Conservation (phyloP, 2,113 vertebrate genomes). For the Sorex araneus region DNA sequence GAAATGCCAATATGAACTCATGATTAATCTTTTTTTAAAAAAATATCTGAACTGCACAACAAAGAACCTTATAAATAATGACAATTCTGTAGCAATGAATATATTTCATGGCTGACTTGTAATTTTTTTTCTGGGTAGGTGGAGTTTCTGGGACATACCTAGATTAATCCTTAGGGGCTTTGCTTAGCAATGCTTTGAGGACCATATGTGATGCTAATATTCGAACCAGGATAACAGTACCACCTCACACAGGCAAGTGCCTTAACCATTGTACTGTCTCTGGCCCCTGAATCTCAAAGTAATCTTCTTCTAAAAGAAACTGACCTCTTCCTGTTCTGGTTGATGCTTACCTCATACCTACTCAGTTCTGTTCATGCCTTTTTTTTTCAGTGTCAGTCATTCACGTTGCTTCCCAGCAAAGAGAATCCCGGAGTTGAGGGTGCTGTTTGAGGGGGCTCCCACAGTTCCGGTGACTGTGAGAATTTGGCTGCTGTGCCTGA, state of each 20-base stretch:
- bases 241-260: no score
- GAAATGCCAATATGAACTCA: constrained; percentile 15
- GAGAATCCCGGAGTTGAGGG: no score
- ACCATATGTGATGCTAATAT: not conserved
- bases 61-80: not conserved
- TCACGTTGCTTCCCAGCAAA: not conserved
- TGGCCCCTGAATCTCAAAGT: no score
- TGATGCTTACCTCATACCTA: not conserved
- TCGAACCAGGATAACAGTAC: not conserved
- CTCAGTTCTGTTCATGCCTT: not conserved
- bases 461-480: not conserved
- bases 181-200: not conserved
- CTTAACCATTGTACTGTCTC: no score
- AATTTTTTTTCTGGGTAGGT: no score
- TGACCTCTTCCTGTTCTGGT: not conserved
- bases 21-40: not conserved
- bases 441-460: not conserved
- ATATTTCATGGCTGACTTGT: not conserved
- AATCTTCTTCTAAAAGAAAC: not conserved
- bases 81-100: not conserved
- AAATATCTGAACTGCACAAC: not conserved
- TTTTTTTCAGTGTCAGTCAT: no score
- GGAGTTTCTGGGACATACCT: no score
- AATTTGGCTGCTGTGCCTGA: not conserved
- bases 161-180: no score